Conservation (phyloP, 2,888 invertebrate genomes). For the Caenorhabditis japonica region DNA sequence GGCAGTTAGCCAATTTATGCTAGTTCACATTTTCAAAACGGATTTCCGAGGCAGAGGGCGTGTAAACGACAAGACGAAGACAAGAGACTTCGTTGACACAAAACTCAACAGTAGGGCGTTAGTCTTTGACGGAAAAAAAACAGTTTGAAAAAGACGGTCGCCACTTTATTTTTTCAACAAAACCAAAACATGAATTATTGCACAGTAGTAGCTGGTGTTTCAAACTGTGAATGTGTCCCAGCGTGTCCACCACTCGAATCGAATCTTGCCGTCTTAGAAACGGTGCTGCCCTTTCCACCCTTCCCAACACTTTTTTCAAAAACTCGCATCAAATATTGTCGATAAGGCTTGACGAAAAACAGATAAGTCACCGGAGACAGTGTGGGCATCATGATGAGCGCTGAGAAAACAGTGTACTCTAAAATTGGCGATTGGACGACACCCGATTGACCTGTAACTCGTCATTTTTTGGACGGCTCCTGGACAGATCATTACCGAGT, state of each 20-base stretch:
- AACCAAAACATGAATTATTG: background rate
- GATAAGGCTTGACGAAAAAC: constrained; percentile 27
- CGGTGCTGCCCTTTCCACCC: no score
- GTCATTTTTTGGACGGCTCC: no score
- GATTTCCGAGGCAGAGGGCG: no score
- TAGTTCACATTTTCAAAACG: no score
- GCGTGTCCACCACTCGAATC: background rate
- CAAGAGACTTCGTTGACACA: no score
- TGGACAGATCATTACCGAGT: no score
- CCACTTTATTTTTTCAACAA: background rate
- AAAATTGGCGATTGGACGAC: constrained; percentile 15
- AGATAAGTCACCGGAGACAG: constrained; percentile 25
- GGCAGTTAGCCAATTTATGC: no score
- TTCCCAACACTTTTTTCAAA: no score
- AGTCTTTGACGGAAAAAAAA: background rate
- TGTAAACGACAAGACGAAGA: no score
- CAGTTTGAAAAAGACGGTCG: background rate
- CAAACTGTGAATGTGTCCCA: background rate
- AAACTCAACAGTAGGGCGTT: no score
- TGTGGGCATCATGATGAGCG: constrained; percentile 24
- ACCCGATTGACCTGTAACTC: constrained; percentile 20
- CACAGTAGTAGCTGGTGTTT: background rate
- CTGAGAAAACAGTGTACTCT: constrained; percentile 20
- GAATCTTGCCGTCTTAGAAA: no score
- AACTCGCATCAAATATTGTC: constrained; percentile 2